phyloP scores from a whole-genome alignment of 2,113 vertebrate genomes.

The Atrichornis clamosus region DNA sequence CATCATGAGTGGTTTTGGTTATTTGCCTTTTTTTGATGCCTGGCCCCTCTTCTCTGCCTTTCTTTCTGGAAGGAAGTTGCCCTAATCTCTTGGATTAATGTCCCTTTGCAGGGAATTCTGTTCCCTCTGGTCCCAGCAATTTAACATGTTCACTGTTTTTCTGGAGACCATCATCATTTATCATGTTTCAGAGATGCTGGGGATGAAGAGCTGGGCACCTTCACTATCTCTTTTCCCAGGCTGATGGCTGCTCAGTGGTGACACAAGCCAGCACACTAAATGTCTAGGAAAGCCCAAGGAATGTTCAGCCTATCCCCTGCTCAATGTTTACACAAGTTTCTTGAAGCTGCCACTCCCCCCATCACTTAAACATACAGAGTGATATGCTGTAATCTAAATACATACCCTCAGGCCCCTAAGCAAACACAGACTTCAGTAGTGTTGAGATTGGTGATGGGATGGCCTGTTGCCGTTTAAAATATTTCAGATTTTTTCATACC shows the following conservation, averaged over 20 bases:
- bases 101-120: not conserved
- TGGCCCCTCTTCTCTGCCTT: not conserved
- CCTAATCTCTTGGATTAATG: not conserved
- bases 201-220: not conserved
- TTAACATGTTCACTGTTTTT: not conserved
- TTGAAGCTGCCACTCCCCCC: not conserved
- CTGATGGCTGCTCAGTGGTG: not conserved
- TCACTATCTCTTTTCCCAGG: not conserved
- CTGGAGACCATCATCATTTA: not conserved
- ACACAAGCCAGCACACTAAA: not conserved
- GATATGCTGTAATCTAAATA: not conserved
- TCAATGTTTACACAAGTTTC: not conserved
- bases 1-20: not conserved
- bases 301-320: not conserved
- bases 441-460: not conserved
- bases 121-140: not conserved
- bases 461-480: not conserved
- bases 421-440: not conserved
- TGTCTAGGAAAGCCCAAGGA: not conserved
- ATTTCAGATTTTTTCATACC: not conserved
- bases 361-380: not conserved
- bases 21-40: not conserved
- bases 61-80: not conserved
- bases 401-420: not conserved
- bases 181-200: not conserved